Evolutionary conservation across 30 jellyfish, hydroid and myxozoan genomes (phyloP).

Genomic region (Rhopilema esculentum): DNA sequence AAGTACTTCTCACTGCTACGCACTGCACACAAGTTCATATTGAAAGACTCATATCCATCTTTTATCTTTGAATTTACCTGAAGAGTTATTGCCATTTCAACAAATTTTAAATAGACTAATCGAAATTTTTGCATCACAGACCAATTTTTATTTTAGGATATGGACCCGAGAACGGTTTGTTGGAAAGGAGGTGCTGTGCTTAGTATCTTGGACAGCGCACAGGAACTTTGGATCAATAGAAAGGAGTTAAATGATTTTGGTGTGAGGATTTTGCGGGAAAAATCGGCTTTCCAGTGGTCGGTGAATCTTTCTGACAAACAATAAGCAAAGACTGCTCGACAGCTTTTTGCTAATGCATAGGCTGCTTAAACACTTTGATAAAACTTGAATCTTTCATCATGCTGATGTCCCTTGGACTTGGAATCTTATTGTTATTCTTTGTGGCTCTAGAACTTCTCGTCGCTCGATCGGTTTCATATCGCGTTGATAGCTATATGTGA

Average conservation of each 20-base stretch:
- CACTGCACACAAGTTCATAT: not conserved
- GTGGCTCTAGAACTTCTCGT: too few relatives aligned
- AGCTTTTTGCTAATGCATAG: not conserved
- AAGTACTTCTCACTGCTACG: not conserved
- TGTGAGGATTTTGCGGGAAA: constrained; percentile 83
- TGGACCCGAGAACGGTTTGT: constrained; percentile 91
- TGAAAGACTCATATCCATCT: not conserved
- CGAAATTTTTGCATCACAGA: not conserved
- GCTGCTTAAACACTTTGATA: too few relatives aligned
- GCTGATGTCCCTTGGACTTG: too few relatives aligned
- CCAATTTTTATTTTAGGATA: constrained; percentile 57
- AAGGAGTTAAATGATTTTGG: constrained; percentile 85
- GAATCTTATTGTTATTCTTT: too few relatives aligned
- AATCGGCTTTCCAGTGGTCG: constrained; percentile 96
- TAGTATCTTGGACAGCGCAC: constrained; percentile 95
- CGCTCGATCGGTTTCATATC: too few relatives aligned
- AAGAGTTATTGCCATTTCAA: not conserved
- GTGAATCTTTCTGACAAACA: constrained; percentile 71
- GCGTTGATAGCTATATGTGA: too few relatives aligned
- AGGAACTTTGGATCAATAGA: constrained; percentile 91
- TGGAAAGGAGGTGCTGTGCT: constrained; percentile 98
- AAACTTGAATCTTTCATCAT: too few relatives aligned
- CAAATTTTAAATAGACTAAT: not conserved
- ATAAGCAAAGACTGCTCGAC: not conserved
- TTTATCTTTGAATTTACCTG: not conserved